Evolutionary conservation across 2,113 vertebrate species (phyloP).

Genomic region (Tringa solitaria): DNA sequence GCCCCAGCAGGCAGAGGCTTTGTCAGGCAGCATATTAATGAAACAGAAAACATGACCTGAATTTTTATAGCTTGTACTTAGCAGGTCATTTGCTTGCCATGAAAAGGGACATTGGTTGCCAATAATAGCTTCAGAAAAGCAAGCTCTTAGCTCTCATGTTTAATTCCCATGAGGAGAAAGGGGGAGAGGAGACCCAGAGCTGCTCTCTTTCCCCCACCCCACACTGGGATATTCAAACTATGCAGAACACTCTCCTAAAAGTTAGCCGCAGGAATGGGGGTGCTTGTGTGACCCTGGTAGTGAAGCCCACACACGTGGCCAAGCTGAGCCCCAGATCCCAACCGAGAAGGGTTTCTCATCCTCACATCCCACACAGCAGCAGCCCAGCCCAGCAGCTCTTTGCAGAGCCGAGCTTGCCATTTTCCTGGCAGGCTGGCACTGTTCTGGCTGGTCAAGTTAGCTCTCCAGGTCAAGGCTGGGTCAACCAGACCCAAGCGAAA

Average conservation of each 20-base stretch:
- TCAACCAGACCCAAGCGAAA: background rate
- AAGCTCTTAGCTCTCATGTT: constrained; percentile 38
- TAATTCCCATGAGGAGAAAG: constrained; percentile 20
- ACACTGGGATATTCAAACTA: background rate
- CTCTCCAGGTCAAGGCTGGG: background rate
- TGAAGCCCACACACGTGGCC: background rate
- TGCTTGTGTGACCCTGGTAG: background rate
- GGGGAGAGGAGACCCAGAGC: background rate
- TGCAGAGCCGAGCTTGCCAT: background rate
- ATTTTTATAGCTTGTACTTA: constrained; percentile 65
- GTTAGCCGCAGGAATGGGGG: background rate
- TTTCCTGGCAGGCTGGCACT: background rate
- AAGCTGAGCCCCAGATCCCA: background rate
- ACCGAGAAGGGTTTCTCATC: background rate
- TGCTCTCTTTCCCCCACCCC: background rate
- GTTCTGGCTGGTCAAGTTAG: background rate
- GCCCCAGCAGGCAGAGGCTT: constrained; percentile 48
- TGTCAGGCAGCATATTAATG: constrained; percentile 62
- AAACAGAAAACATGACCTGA: constrained; percentile 64
- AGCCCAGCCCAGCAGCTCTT: background rate
- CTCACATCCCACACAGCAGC: background rate
- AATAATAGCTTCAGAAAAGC: constrained; percentile 48
- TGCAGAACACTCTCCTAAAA: background rate
- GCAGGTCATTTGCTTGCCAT: constrained; percentile 54
- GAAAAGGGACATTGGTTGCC: constrained; percentile 50